phyloP scores from a whole-genome alignment of 2,113 vertebrate species.

The mouse (Mus musculus) region DNA sequence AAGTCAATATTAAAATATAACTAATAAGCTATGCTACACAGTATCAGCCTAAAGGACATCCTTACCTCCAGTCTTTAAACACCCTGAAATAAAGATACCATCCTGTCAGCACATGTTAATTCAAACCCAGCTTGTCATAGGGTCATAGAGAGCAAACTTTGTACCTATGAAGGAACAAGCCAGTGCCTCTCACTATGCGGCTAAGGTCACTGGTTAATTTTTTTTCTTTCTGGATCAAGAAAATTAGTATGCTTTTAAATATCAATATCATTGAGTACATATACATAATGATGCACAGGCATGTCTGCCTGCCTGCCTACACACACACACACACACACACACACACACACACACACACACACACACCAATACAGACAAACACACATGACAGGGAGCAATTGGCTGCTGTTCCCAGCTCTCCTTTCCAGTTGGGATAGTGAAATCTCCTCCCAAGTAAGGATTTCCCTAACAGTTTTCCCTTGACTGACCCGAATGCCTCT shows the following conservation, averaged over 20 bases:
- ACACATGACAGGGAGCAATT: no score
- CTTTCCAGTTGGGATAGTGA: not conserved
- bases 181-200: not conserved
- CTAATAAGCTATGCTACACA: constrained; percentile 85
- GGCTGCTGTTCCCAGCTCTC: not conserved
- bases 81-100: constrained; percentile 88
- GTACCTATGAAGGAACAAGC: not conserved
- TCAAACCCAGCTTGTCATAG: not conserved
- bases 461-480: constrained; percentile 7
- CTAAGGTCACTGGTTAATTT: not conserved
- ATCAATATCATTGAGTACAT: not conserved
- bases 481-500: not conserved
- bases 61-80: constrained; percentile 71
- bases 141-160: not conserved
- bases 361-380: not conserved
- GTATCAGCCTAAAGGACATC: constrained; percentile 74
- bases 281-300: not conserved
- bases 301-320: not conserved
- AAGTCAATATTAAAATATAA: constrained; percentile 93
- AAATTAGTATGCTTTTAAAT: constrained; percentile 39
- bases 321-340: not conserved
- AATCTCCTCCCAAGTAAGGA: not conserved
- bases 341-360: not conserved
- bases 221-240: constrained; percentile 77
- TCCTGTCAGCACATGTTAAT: not conserved